Evolutionary conservation across 2,797 vertebrate genomes (phyloP).

Genomic region (Rhinogobio ventralis): DNA sequence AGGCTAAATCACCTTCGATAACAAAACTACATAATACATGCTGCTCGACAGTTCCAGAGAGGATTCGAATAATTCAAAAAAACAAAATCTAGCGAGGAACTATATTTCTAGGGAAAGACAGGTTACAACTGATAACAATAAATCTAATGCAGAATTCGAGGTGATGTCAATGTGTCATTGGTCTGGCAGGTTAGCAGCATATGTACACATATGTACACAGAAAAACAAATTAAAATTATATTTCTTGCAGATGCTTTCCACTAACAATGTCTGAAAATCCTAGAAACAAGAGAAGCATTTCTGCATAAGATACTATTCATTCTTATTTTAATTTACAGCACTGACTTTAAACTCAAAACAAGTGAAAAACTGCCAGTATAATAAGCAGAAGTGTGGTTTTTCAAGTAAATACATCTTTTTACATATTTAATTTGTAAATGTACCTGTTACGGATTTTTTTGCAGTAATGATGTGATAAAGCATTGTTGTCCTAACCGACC

Average conservation of each 20-base stretch:
- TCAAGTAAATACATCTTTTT: not conserved
- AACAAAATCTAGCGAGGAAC: not conserved
- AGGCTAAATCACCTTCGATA: constrained; percentile 39
- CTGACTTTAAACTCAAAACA: not conserved
- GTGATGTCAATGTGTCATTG: too few relatives aligned
- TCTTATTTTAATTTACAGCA: not conserved
- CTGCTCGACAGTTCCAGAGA: constrained; percentile 21
- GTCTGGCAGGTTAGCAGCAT: not conserved
- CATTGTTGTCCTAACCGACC: not conserved
- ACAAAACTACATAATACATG: constrained; percentile 15
- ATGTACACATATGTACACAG: not conserved
- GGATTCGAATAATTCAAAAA: constrained; percentile 5
- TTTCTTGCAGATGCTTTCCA: not conserved
- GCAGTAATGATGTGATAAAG: not conserved
- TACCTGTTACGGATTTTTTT: not conserved
- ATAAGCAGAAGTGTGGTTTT: not conserved
- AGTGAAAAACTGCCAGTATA: not conserved
- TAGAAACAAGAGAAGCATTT: not conserved
- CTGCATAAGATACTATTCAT: not conserved
- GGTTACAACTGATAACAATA: constrained; percentile 6
- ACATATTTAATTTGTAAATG: not conserved
- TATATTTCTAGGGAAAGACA: constrained; percentile 10
- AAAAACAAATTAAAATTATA: too few relatives aligned
- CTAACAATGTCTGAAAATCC: not conserved
- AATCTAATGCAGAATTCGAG: not conserved